phyloP scores from a whole-genome alignment of 2,113 vertebrate genomes.

The Mellivora capensis region DNA sequence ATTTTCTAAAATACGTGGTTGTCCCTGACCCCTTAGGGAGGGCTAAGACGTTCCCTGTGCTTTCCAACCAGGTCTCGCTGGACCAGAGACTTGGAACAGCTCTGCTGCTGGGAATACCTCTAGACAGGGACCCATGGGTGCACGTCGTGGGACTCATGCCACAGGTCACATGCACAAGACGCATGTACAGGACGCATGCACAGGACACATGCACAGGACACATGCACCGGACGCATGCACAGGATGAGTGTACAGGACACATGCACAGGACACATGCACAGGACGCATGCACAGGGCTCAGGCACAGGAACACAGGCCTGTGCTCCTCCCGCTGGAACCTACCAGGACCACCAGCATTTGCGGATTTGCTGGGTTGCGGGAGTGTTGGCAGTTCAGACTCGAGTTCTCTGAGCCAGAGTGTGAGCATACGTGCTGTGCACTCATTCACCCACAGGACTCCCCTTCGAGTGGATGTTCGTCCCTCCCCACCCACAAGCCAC shows the following conservation, averaged over 20 bases:
- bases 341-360: too few relatives aligned
- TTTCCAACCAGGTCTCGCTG: accelerated
- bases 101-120: accelerated
- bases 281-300: too few relatives aligned
- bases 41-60: accelerated
- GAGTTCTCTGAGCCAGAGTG: neutral
- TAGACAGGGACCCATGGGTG: accelerated
- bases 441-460: neutral
- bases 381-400: accelerated
- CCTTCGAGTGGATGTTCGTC: neutral
- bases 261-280: too few relatives aligned
- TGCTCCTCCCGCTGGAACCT: too few relatives aligned
- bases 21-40: accelerated
- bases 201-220: accelerated
- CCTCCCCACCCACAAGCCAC: too few relatives aligned
- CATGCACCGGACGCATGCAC: accelerated
- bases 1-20: neutral
- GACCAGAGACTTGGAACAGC: neutral
- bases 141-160: too few relatives aligned
- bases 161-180: too few relatives aligned
- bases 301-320: too few relatives aligned
- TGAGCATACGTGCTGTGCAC: accelerated
- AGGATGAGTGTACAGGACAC: too few relatives aligned
- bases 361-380: too few relatives aligned
- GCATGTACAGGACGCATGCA: accelerated